phyloP scores from a whole-genome alignment of 2,888 invertebrate species.

The Eupithecia exiguata region DNA sequence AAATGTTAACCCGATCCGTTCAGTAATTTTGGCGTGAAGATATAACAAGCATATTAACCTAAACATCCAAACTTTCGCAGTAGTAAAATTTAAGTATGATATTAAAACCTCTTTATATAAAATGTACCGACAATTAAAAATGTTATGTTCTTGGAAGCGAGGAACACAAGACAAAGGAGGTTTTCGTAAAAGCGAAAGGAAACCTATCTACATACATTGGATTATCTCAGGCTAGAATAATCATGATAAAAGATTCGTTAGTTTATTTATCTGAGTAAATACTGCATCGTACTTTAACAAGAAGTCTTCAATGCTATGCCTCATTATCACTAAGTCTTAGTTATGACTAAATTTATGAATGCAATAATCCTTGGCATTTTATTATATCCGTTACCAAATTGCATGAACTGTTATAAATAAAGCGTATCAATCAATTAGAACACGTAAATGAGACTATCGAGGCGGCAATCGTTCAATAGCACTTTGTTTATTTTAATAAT shows the following conservation, averaged over 20 bases:
- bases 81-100: no score
- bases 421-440: slow-evolving; percentile 59
- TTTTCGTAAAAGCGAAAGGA: background rate
- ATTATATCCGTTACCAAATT: slow-evolving; percentile 58
- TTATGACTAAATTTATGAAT: slow-evolving; percentile 38
- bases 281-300: background rate
- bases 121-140: background rate
- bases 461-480: slow-evolving; percentile 18
- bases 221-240: background rate
- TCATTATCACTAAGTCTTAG: slow-evolving; percentile 21
- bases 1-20: no score
- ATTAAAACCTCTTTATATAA: background rate
- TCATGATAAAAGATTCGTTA: slow-evolving; percentile 1
- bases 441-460: slow-evolving; percentile 16
- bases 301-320: slow-evolving; percentile 18
- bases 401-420: slow-evolving; percentile 49
- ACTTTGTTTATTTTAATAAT: slow-evolving; percentile 4
- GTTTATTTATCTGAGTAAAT: background rate
- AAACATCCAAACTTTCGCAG: no score
- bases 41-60: no score
- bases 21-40: no score
- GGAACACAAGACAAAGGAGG: background rate
- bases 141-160: no score
- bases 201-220: background rate
- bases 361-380: slow-evolving; percentile 70